Conservation (phyloP, 2,797 vertebrate species). For the Anguilla pacifica region DNA sequence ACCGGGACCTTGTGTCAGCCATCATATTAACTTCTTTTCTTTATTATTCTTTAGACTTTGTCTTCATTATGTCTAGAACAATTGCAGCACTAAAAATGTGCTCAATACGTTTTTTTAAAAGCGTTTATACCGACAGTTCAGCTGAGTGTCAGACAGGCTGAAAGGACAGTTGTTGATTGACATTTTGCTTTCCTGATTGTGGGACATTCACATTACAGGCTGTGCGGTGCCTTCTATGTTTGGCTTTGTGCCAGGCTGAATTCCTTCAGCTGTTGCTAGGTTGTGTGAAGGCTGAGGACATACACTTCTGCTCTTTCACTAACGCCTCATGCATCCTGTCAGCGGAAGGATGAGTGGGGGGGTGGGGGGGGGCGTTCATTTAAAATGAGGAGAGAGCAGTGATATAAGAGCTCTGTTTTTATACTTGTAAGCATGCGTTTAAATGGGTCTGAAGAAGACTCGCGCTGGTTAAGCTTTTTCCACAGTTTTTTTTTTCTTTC, state of each 20-base stretch:
- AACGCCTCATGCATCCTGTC: background rate
- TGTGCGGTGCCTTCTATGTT: background rate
- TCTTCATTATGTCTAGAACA: too few species aligned
- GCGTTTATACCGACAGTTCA: too few species aligned
- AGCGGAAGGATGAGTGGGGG: background rate
- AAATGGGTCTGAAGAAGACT: background rate
- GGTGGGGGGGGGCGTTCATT: background rate
- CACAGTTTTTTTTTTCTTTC: background rate
- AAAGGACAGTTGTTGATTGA: background rate
- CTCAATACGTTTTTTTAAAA: too few species aligned
- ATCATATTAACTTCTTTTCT: too few species aligned
- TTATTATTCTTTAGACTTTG: too few species aligned
- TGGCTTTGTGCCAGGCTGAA: background rate
- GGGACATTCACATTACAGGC: background rate
- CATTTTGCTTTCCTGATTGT: background rate
- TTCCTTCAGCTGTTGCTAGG: slow-evolving; percentile 15
- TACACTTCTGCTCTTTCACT: background rate
- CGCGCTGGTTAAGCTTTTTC: background rate
- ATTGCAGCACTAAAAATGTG: too few species aligned
- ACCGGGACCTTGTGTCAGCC: too few species aligned
- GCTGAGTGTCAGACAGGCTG: background rate
- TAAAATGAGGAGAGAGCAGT: background rate
- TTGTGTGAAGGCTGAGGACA: background rate
- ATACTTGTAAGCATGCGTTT: background rate
- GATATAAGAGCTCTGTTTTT: background rate